Evolutionary conservation across 2,888 invertebrate genomes (phyloP), one percentile per base, ranked within the genome.

Genomic region (Caenorhabditis sp.): DNA sequence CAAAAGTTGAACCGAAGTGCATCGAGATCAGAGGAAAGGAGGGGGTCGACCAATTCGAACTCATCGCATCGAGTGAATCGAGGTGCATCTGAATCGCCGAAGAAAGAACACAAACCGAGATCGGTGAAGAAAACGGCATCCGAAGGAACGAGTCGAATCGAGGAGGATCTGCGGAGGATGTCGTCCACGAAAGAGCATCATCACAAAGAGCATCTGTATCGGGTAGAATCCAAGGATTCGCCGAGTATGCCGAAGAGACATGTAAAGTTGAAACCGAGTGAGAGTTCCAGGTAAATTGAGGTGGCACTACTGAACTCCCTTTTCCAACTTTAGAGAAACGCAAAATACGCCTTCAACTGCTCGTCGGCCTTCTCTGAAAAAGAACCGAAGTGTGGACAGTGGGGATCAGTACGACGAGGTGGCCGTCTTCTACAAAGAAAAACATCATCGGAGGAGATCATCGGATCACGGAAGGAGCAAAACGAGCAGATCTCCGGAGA

Each of bases 391-490:
- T 41, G 66, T 78, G 11, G 78, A 78, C 32, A 73, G 61, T 27
- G 68, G 61, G 13, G 74, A 74, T 59, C 59, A 78, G 13, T 71
- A 66, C 50, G 78, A 78, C 70, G 81, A 62, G 70, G 81, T 74
- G 35, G 80, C 62, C 7, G 77, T 61, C 13, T 78, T 78, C 37
- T 73, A 78, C 50, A 72, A 62, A 46, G 78, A 78, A 26, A 78
- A 71, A 53, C 63, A 70, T 39, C 70, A 70, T 27, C 13, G 76
- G 35, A 56, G 75, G 59, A 50, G 70, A 58, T 76, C 76, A 8
- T 76, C 76, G 2, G 76, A 76, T 26, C 76, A 76, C 45, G 76
- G 70, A 9, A 53, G 70, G 22, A 63, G 58, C 22, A 70, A 76
- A 32, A 58, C 39, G 39, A 76, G 76, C 56, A 58, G 70, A 50